These are phyloP conservation scores for Amitus sp. DNA, from an alignment of 2,888 invertebrate genomes.

Conservation along the genomic window DNA sequence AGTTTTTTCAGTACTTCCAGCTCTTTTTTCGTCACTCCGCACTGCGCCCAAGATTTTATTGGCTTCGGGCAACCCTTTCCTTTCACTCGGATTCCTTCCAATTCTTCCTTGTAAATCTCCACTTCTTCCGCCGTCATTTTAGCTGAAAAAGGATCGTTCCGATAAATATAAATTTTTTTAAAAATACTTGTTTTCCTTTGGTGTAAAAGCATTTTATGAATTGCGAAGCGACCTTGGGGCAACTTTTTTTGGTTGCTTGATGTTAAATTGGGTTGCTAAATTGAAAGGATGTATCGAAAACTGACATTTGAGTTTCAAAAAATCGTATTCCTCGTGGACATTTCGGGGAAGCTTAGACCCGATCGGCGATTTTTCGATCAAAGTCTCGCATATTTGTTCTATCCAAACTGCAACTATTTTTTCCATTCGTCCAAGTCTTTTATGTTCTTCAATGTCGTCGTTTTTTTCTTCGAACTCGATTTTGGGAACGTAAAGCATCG, in stretches of 20 bases:
- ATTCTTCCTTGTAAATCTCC: slow-evolving; percentile 83
- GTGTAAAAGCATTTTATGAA: too few species aligned
- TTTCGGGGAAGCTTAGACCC: slow-evolving; percentile 48
- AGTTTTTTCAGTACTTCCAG: slow-evolving; percentile 90
- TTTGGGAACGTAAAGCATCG: slow-evolving; percentile 69
- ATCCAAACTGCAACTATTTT: slow-evolving; percentile 67
- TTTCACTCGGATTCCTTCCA: slow-evolving; percentile 95
- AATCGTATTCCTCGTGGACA: slow-evolving; percentile 59
- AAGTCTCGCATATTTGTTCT: slow-evolving; percentile 67
- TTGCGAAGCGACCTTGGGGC: too few species aligned
- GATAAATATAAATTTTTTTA: slow-evolving; percentile 4
- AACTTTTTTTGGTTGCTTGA: too few species aligned
- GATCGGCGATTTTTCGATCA: slow-evolving; percentile 53
- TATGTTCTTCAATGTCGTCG: slow-evolving; percentile 57
- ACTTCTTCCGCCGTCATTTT: slow-evolving; percentile 91
- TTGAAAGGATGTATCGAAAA: not conserved
- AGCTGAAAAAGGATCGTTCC: slow-evolving; percentile 58
- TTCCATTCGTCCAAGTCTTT: slow-evolving; percentile 51
- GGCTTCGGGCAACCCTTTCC: slow-evolving; percentile 97
- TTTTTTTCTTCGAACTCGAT: slow-evolving; percentile 3
- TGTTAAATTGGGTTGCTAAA: too few species aligned
- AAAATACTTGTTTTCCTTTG: too few species aligned
- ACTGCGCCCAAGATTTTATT: slow-evolving; percentile 97
- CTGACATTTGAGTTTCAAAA: slow-evolving; percentile 60
- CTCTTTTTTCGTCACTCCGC: slow-evolving; percentile 96